A percentile compares a stretch with the other conserved stretches of the same genome.
These are phyloP conservation scores for Petrophora chlorosata DNA, from an alignment of 2,888 invertebrate genomes.

Conservation along the genomic window DNA sequence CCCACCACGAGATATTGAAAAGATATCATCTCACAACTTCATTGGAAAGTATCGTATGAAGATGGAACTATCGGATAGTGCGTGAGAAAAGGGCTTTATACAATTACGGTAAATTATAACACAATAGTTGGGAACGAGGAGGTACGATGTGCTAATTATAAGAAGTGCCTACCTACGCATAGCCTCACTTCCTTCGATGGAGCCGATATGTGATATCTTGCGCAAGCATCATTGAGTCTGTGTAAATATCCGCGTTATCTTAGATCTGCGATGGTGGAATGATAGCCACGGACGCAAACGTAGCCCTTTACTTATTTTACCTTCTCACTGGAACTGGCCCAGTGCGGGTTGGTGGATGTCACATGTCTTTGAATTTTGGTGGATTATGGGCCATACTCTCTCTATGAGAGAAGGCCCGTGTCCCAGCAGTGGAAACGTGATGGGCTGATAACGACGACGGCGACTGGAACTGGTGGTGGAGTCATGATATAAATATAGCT, in stretches of 20 bases:
- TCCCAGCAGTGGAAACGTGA: too few relatives aligned
- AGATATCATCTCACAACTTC: constrained; percentile 30
- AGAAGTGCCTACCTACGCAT: not conserved
- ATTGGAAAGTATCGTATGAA: constrained; percentile 32
- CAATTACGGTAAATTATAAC: constrained; percentile 34
- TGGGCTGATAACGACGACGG: too few relatives aligned
- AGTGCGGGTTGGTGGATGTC: too few relatives aligned
- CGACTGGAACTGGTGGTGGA: too few relatives aligned
- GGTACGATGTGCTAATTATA: constrained; percentile 1
- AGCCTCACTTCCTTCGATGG: constrained; percentile 9
- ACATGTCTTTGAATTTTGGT: too few relatives aligned
- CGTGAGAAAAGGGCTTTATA: constrained; percentile 40
- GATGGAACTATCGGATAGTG: constrained; percentile 31
- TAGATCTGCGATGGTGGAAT: constrained; percentile 15
- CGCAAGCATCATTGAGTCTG: constrained; percentile 17
- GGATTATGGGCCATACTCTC: too few relatives aligned
- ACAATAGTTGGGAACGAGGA: constrained; percentile 41
- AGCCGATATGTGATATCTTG: constrained; percentile 17
- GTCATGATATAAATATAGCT: too few relatives aligned
- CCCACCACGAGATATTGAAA: constrained; percentile 20
- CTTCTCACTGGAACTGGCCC: too few relatives aligned
- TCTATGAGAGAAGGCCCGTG: too few relatives aligned
- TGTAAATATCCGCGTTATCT: constrained; percentile 18
- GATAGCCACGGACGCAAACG: constrained; percentile 17
- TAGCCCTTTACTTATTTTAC: too few relatives aligned